These are phyloP conservation scores for Apodemia duryi DNA, from an alignment of 2,888 invertebrate genomes.

Conservation along the genomic window DNA sequence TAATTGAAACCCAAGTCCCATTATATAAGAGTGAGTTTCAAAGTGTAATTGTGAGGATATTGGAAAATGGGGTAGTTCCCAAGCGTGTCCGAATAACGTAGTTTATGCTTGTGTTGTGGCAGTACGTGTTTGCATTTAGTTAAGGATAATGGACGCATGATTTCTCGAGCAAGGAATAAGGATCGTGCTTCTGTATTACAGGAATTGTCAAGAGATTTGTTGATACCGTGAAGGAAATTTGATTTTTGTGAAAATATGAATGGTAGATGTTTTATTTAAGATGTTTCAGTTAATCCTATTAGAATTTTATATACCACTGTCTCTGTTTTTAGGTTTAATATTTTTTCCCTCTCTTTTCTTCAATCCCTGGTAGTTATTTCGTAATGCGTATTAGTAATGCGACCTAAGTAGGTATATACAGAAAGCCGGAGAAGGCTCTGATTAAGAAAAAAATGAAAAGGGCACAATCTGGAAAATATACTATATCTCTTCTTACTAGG, in stretches of 20 bases:
- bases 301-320: no score
- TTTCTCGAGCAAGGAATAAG: not conserved
- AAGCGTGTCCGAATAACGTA: slow-evolving; percentile 14
- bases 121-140: slow-evolving; percentile 1
- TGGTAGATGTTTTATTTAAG: no score
- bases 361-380: no score
- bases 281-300: no score
- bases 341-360: no score
- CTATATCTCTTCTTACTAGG: no score
- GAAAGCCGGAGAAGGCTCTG: no score
- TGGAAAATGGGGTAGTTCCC: slow-evolving; percentile 5
- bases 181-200: not conserved
- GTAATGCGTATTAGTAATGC: no score
- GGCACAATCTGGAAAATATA: no score
- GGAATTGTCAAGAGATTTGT: not conserved
- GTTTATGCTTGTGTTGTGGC: not conserved
- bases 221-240: not conserved
- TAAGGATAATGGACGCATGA: not conserved
- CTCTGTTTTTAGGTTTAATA: no score
- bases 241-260: not conserved
- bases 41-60: not conserved
- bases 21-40: slow-evolving; percentile 4
- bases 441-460: no score
- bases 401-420: no score
- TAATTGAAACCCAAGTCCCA: slow-evolving; percentile 18